Evolutionary conservation across 92 coral and sea anemone genomes (phyloP).

Genomic region (Epizoanthus illoricatus): DNA sequence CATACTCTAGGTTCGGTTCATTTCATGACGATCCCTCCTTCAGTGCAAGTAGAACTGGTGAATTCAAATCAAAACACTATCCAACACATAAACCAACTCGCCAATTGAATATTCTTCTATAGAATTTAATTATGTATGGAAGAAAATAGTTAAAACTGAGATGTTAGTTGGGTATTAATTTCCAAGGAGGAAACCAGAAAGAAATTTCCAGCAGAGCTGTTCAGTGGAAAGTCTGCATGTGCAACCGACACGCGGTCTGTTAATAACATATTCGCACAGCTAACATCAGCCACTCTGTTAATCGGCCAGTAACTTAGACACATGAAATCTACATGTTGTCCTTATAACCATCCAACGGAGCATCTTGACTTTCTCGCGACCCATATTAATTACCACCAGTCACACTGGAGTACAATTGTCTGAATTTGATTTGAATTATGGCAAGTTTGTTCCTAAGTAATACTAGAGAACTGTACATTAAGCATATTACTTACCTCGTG

Average conservation of each 20-base stretch:
- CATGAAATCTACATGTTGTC: not conserved
- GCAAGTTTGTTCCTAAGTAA: not conserved
- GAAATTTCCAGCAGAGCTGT: not conserved
- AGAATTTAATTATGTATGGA: not conserved
- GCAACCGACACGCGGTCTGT: not conserved
- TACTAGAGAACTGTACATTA: not conserved
- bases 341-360: not conserved
- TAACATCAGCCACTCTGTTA: no score
- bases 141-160: not conserved
- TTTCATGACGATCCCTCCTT: no score
- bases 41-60: not conserved
- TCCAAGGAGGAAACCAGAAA: not conserved
- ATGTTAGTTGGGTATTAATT: not conserved
- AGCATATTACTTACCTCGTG: not conserved
- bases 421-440: not conserved
- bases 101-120: not conserved
- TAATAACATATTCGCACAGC: no score
- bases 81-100: not conserved
- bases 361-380: not conserved
- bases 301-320: no score
- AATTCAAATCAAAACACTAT: not conserved
- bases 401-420: conserved; percentile 29
- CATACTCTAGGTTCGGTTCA: no score
- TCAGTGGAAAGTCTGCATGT: not conserved
- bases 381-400: conserved; percentile 18